Conservation (phyloP, 2,797 vertebrate genomes). For the Danionella dracula region DNA sequence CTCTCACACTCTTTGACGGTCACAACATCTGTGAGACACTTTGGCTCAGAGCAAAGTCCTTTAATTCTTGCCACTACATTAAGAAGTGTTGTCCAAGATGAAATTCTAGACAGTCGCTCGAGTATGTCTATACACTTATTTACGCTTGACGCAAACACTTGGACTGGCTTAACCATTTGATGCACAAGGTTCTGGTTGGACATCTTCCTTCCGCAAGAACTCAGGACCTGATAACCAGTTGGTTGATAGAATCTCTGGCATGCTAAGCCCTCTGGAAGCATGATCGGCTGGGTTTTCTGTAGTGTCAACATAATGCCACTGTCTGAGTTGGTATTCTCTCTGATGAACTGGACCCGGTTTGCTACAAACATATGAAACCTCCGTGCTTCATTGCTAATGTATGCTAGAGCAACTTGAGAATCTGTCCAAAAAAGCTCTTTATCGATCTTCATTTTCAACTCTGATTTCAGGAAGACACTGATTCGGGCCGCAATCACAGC, state of each 20-base stretch:
- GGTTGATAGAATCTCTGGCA: neutral
- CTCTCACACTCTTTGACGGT: slow-evolving; percentile 1
- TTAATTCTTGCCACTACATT: slow-evolving; percentile 35
- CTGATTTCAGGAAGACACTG: slow-evolving; percentile 14
- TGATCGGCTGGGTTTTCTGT: neutral
- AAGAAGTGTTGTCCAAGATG: slow-evolving; percentile 19
- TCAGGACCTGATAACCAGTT: neutral
- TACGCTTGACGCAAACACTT: too few species aligned
- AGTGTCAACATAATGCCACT: slow-evolving; percentile 34
- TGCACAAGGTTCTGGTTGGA: neutral
- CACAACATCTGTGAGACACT: neutral
- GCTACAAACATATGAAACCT: slow-evolving; percentile 7
- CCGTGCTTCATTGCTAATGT: slow-evolving; percentile 24
- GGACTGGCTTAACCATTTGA: too few species aligned
- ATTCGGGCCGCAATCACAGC: slow-evolving; percentile 5
- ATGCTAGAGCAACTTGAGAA: slow-evolving; percentile 1
- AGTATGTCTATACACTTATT: slow-evolving; percentile 4
- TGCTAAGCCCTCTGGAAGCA: neutral
- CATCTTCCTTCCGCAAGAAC: neutral
- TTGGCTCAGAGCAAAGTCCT: neutral
- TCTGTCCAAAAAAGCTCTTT: slow-evolving; percentile 37
- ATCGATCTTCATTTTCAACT: slow-evolving; percentile 22
- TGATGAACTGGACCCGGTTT: slow-evolving; percentile 27
- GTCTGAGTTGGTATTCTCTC: slow-evolving; percentile 18
- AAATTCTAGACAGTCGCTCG: neutral